A percentile compares a stretch with the other conserved stretches of the same genome.
Evolutionary conservation across 2,888 invertebrate species (phyloP).

Genomic region (Tetragonisca angustula): DNA sequence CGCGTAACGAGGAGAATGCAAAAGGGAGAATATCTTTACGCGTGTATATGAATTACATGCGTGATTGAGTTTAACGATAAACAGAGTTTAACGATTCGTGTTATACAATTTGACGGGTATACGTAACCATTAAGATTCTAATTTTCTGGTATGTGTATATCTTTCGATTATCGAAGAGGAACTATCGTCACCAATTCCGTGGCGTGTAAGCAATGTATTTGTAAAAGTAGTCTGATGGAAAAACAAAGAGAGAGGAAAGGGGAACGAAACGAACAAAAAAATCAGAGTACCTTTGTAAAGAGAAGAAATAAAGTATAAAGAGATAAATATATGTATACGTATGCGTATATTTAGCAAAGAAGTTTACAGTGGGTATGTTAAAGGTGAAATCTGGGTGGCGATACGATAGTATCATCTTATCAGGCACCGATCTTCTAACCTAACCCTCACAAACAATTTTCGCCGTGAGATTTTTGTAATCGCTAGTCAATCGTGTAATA

Average conservation of each 20-base stretch:
- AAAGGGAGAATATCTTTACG: conserved; percentile 6
- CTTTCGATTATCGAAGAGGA: conserved; percentile 35
- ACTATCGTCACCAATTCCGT: conserved; percentile 51
- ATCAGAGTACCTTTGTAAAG: not conserved
- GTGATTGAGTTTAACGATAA: conserved; percentile 11
- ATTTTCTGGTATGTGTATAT: not conserved
- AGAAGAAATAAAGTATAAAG: no score
- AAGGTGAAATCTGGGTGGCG: conserved; percentile 15
- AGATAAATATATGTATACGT: not conserved
- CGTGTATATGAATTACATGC: not conserved
- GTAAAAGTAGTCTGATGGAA: not conserved
- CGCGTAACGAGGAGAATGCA: not conserved
- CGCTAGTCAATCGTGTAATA: conserved; percentile 65
- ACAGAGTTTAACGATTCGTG: conserved; percentile 12
- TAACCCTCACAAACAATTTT: conserved; percentile 33
- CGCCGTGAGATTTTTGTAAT: conserved; percentile 63
- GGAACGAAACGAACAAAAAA: not conserved
- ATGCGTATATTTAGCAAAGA: not conserved
- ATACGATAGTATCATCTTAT: conserved; percentile 57
- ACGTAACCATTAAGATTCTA: conserved; percentile 1
- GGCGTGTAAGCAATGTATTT: conserved; percentile 25
- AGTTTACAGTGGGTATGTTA: conserved; percentile 25
- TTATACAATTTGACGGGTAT: conserved; percentile 16
- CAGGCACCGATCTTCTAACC: conserved; percentile 18
- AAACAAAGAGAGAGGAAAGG: not conserved